A percentile compares a stretch with the other conserved stretches of the same genome.
These are phyloP conservation scores for Ariolimax columbianus DNA, from an alignment of 2,888 invertebrate species.

Conservation along the genomic window DNA sequence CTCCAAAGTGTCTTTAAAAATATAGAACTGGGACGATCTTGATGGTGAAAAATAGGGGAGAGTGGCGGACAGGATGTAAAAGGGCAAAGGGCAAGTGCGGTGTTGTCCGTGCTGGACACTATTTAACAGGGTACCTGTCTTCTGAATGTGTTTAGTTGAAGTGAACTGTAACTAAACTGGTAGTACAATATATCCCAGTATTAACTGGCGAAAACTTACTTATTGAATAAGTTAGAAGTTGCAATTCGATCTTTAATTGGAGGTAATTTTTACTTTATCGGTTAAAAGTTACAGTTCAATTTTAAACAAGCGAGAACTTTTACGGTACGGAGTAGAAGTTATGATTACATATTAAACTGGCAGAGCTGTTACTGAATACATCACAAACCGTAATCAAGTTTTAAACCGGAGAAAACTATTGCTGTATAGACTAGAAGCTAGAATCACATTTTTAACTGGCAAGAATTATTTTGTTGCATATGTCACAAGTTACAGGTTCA, in stretches of 20 bases:
- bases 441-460: too few relatives aligned
- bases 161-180: too few relatives aligned
- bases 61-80: neutral
- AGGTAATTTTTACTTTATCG: too few relatives aligned
- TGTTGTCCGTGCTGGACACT: neutral
- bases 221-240: too few relatives aligned
- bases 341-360: too few relatives aligned
- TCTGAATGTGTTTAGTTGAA: neutral
- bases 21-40: neutral
- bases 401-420: neutral
- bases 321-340: too few relatives aligned
- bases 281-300: too few relatives aligned
- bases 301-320: too few relatives aligned
- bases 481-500: neutral
- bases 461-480: neutral
- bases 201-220: too few relatives aligned
- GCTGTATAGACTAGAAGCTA: neutral
- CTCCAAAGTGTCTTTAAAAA: neutral
- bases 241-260: too few relatives aligned
- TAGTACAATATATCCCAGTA: too few relatives aligned
- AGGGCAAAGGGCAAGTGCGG: neutral
- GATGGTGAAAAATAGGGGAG: neutral
- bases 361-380: conserved; percentile 5
- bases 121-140: neutral
- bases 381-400: too few relatives aligned